Conservation (phyloP, 2,113 vertebrate species). For the Pygoscelis antarcticus region DNA sequence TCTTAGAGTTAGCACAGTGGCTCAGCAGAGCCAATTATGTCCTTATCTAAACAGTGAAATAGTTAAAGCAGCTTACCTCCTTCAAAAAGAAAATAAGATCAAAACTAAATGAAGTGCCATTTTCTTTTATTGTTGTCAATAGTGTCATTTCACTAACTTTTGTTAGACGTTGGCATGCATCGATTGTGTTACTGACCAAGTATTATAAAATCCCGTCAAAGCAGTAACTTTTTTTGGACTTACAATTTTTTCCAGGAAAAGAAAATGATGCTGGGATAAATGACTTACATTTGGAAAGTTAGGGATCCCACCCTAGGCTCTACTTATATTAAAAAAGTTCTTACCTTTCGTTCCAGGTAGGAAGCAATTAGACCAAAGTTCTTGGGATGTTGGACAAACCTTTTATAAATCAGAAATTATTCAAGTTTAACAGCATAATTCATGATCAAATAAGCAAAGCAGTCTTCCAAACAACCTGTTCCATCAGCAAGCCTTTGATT, state of each 20-base stretch:
- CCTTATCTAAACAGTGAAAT: background rate
- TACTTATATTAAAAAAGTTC: background rate
- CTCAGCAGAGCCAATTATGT: background rate
- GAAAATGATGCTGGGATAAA: background rate
- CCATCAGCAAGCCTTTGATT: background rate
- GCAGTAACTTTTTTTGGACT: background rate
- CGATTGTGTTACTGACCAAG: background rate
- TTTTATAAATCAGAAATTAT: conserved; percentile 65
- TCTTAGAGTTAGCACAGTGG: background rate
- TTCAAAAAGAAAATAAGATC: background rate
- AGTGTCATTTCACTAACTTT: background rate
- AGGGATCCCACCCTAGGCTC: background rate
- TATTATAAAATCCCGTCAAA: background rate
- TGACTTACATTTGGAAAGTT: conserved; percentile 16
- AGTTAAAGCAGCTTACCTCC: background rate
- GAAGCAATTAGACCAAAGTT: conserved; percentile 98
- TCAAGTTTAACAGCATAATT: conserved; percentile 23
- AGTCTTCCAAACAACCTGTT: background rate
- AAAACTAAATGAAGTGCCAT: background rate
- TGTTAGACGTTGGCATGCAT: background rate
- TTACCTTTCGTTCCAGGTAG: conserved; percentile 97
- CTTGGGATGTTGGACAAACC: conserved; percentile 98
- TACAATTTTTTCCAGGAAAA: background rate
- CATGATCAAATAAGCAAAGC: background rate
- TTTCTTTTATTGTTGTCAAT: background rate